Base-by-base conservation (phyloP, 2,888 invertebrate species). In the Habrosyne pyritoides region DNA sequence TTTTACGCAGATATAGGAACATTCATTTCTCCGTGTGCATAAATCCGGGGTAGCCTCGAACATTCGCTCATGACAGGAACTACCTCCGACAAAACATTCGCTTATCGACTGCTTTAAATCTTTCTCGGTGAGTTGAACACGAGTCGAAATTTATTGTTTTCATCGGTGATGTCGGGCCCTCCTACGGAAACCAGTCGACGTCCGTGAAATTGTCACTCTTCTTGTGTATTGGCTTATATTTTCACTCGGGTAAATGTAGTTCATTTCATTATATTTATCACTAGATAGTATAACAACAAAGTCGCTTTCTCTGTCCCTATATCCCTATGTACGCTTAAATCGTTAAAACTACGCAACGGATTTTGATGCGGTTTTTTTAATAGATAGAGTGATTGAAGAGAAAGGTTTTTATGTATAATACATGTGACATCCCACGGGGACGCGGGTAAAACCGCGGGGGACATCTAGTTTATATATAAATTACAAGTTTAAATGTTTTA, bases 61-160 rank as follows among this genome's bases (percentile, higher is more conserved):
- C 64, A 57, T 59, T 59, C 59, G 59, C 53, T 57, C 53, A 48
- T 28, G 36, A 52, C 22, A 50, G 74, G 67, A 69, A 68, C 70
- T 71, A 77, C 73, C 74, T 68, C 77, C 72, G 73, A 77, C 81
- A 79, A 75, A 76, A 80, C 83, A 81, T 73, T 77, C 79, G 75
- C 80, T 77, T 82, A 84, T 84, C 83, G 82, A 67, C 80, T 79
- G 70, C 78, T 77, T 81, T 84, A 86, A 85, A 86, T 86, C 85
- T 86, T 77, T 82, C 73, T 75, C 82, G 74, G 77, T 74, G 78
- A 81, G 83, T 79, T 83, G 81, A 81, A 68, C 79, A 79, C 79
- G 64, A 67, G 67, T 69, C 63, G 57, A 71, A 77, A 81, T 80
- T 78, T 81, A 81, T 77, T 67, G 72, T 73, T 63, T 64, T 70